These are phyloP conservation scores for Hypothenemus hampei DNA, from an alignment of 1,140 invertebrate species.

Conservation along the genomic window DNA sequence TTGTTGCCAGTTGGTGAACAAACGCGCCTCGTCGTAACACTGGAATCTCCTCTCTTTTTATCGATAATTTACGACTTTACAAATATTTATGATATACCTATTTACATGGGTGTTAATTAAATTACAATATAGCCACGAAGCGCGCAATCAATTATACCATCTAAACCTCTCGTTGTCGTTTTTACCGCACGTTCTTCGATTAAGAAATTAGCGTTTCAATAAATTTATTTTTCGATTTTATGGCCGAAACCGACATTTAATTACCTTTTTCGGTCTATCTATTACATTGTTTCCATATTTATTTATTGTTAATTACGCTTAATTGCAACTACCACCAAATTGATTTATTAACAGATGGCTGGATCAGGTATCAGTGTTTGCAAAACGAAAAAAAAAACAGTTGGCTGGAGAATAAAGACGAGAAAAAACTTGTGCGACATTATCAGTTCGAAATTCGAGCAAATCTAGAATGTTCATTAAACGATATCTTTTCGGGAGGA, in stretches of 20 bases:
- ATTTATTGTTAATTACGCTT: neutral
- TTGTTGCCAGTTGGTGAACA: slow-evolving; percentile 8
- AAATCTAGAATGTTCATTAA: slow-evolving; percentile 47
- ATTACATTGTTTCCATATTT: neutral
- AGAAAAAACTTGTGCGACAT: slow-evolving; percentile 32
- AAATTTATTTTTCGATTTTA: slow-evolving; percentile 16
- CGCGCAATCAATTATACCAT: slow-evolving; percentile 13
- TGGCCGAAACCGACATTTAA: slow-evolving; percentile 5
- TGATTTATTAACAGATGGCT: neutral
- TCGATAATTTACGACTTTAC: slow-evolving; percentile 15
- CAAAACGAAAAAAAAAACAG: slow-evolving; percentile 7
- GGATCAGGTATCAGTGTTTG: neutral
- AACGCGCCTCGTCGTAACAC: neutral
- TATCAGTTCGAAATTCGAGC: slow-evolving; percentile 36
- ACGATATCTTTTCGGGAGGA: slow-evolving; percentile 37
- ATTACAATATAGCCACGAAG: slow-evolving; percentile 15
- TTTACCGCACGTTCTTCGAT: slow-evolving; percentile 18
- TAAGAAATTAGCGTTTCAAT: slow-evolving; percentile 10
- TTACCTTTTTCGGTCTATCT: neutral
- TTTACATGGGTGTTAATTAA: slow-evolving; percentile 20
- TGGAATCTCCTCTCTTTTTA: slow-evolving; percentile 11
- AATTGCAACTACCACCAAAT: neutral
- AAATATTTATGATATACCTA: slow-evolving; percentile 21
- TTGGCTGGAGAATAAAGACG: slow-evolving; percentile 11
- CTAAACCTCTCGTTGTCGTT: slow-evolving; percentile 15